Conservation (phyloP, 2,888 invertebrate species). For the Agonopterix subpropinquella region DNA sequence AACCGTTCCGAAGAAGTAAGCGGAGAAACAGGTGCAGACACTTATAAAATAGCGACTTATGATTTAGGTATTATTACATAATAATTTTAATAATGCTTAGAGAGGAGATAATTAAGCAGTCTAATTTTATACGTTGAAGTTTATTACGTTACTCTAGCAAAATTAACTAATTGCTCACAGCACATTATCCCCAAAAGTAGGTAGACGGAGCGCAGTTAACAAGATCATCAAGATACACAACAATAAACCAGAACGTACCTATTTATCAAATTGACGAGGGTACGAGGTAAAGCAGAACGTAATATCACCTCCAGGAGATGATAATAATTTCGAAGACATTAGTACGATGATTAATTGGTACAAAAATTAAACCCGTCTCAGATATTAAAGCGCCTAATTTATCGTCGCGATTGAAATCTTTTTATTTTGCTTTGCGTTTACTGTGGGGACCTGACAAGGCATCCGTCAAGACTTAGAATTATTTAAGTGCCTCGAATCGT, state of each 20-base stretch:
- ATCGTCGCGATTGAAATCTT: no score
- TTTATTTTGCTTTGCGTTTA: no score
- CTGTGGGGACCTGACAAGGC: neutral
- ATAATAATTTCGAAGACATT: constrained; percentile 26
- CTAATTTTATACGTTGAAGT: no score
- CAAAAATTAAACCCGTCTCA: constrained; percentile 17
- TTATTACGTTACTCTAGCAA: no score
- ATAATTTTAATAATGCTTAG: no score
- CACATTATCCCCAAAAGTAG: neutral
- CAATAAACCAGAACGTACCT: constrained; percentile 19
- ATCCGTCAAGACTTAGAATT: constrained; percentile 12
- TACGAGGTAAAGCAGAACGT: constrained; percentile 3
- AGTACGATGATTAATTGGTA: constrained; percentile 34
- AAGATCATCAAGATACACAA: constrained; percentile 4
- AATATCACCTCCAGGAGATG: constrained; percentile 13
- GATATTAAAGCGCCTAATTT: constrained; percentile 11
- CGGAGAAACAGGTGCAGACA: no score
- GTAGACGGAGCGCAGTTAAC: neutral
- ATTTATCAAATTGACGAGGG: constrained; percentile 44
- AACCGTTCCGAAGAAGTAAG: no score
- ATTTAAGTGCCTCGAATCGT: no score
- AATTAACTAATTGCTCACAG: no score
- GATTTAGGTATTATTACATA: no score
- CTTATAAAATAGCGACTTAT: no score
- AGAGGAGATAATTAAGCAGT: no score